A percentile compares a stretch with the other conserved stretches of the same genome.
Conservation (phyloP, 2,113 vertebrate genomes). For the Mus spicilegus region DNA sequence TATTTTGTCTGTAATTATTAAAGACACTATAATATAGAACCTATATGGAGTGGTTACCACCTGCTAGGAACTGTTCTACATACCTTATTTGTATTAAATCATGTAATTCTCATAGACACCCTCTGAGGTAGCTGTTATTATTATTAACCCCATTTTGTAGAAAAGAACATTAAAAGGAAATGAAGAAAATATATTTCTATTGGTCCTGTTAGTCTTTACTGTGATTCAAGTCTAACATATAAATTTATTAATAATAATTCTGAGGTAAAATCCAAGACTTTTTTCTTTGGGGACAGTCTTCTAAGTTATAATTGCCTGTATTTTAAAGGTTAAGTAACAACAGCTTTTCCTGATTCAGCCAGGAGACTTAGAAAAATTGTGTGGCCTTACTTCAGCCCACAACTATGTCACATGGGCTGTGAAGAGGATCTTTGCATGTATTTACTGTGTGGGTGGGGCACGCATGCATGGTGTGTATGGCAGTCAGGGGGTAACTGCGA, state of each 20-base stretch:
- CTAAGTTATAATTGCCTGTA: constrained; percentile 49
- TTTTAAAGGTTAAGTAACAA: constrained; percentile 52
- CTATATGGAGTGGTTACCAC: neutral
- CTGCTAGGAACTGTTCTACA: neutral
- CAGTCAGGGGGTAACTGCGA: too few species aligned
- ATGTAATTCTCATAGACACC: neutral
- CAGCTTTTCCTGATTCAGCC: constrained; percentile 34
- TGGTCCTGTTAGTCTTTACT: neutral
- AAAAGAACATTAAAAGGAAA: neutral
- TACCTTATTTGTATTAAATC: neutral
- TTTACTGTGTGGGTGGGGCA: too few species aligned
- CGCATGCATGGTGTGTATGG: too few species aligned
- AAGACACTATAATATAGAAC: neutral
- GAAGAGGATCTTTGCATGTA: neutral
- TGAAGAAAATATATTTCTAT: neutral
- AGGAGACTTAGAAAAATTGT: constrained; percentile 42
- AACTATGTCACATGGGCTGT: neutral
- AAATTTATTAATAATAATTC: constrained; percentile 19
- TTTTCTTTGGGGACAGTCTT: neutral
- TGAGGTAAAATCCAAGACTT: constrained; percentile 47
- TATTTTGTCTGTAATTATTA: constrained; percentile 21
- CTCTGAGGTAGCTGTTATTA: neutral
- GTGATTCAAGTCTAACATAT: neutral
- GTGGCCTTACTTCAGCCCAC: neutral
- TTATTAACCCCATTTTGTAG: neutral